A percentile compares a stretch with the other conserved stretches of the same genome.
Conservation (phyloP, 2,888 invertebrate genomes). For the Amiota minor region DNA sequence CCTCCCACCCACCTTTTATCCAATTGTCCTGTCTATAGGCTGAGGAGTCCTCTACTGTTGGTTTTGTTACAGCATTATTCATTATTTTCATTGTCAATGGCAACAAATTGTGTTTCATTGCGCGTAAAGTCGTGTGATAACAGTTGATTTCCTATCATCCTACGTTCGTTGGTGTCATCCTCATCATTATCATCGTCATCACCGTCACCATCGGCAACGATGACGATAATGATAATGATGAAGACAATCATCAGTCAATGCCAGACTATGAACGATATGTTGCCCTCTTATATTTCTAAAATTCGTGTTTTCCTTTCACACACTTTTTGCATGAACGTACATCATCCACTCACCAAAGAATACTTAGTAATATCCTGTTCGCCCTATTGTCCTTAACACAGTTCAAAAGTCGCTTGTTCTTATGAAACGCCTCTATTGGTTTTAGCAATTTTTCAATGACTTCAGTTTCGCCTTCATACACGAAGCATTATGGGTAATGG, state of each 20-base stretch:
- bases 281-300: too few relatives aligned
- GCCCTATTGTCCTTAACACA: background rate
- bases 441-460: background rate
- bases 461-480: background rate
- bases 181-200: constrained; percentile 22
- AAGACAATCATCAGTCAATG: constrained; percentile 49
- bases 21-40: too few relatives aligned
- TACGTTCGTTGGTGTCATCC: constrained; percentile 18
- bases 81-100: constrained; percentile 44
- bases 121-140: constrained; percentile 62
- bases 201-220: background rate
- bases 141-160: constrained; percentile 29
- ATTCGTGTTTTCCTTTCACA: background rate
- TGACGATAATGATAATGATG: constrained; percentile 1
- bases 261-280: background rate
- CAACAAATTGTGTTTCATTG: constrained; percentile 46
- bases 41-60: too few relatives aligned
- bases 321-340: constrained; percentile 11
- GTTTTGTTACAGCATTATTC: background rate
- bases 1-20: too few relatives aligned
- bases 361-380: constrained; percentile 14
- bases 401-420: constrained; percentile 18
- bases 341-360: constrained; percentile 37
- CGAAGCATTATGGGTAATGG: background rate
- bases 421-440: background rate